Conservation (phyloP, 1,140 invertebrate species). For the Dendroctonus valens region DNA sequence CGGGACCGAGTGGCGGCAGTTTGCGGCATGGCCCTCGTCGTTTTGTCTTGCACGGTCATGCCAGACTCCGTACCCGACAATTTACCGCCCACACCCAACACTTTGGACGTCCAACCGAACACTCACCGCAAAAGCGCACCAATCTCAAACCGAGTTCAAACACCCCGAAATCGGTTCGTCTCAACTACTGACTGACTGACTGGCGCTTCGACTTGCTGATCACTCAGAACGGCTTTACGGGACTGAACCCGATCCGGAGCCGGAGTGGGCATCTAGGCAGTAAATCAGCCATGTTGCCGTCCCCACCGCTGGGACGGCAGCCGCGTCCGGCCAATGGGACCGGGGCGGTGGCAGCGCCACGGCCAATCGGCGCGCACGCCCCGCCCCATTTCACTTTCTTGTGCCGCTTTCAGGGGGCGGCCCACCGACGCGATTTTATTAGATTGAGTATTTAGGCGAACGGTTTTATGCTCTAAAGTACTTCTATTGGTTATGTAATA, state of each 20-base stretch:
- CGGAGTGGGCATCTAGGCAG: conserved; percentile 22
- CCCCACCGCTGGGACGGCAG: conserved; percentile 36
- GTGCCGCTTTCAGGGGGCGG: conserved; percentile 49
- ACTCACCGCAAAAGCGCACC: neutral
- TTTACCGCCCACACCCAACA: conserved; percentile 47
- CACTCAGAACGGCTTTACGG: too few species aligned
- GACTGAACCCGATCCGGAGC: too few species aligned
- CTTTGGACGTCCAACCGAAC: conserved; percentile 33
- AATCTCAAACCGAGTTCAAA: neutral
- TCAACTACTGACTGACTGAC: too few species aligned
- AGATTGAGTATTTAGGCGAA: conserved; percentile 49
- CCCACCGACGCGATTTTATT: conserved; percentile 47
- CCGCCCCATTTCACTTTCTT: conserved; percentile 38
- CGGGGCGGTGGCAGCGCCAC: conserved; percentile 29
- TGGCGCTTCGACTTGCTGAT: too few species aligned
- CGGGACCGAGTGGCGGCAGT: conserved; percentile 60
- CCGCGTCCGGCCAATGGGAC: conserved; percentile 37
- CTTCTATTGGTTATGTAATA: conserved; percentile 47
- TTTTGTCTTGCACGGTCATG: conserved; percentile 52
- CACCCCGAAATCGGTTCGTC: neutral
- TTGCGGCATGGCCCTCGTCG: conserved; percentile 48
- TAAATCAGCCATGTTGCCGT: conserved; percentile 50
- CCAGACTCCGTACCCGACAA: conserved; percentile 49
- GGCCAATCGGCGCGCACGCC: conserved; percentile 38
- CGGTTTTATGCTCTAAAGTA: conserved; percentile 46